These are phyloP conservation scores for Sarcophaga variegata DNA, from an alignment of 2,888 invertebrate species.

Conservation along the genomic window DNA sequence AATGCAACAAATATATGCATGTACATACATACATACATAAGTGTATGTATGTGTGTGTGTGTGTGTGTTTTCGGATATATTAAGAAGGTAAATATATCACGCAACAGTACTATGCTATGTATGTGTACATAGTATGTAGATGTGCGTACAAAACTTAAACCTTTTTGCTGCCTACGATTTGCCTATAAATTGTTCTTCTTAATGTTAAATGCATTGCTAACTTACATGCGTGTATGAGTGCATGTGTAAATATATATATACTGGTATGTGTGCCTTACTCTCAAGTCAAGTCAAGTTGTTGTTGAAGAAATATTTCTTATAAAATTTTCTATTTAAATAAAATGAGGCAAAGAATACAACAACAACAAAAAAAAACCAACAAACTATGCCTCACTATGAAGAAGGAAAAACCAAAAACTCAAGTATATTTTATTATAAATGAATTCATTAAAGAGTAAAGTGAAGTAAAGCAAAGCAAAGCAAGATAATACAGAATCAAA, in stretches of 20 bases:
- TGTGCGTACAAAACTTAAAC: too few species aligned
- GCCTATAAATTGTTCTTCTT: slow-evolving; percentile 1
- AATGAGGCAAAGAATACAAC: not conserved
- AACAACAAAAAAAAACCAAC: too few species aligned
- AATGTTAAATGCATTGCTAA: too few species aligned
- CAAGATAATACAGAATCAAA: too few species aligned
- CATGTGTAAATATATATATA: not conserved
- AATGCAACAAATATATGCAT: slow-evolving; percentile 39
- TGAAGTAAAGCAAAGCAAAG: too few species aligned
- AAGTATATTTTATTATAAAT: too few species aligned
- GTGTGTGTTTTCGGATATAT: not conserved
- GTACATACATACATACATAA: not conserved
- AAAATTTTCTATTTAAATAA: slow-evolving; percentile 16
- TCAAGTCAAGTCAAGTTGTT: slow-evolving; percentile 21
- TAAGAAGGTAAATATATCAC: slow-evolving; percentile 56
- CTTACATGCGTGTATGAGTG: too few species aligned
- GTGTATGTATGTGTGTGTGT: slow-evolving; percentile 10
- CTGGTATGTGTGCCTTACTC: not conserved
- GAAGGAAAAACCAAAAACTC: not conserved
- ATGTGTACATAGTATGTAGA: not conserved
- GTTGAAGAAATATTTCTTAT: slow-evolving; percentile 53
- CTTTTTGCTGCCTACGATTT: not conserved
- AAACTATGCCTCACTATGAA: not conserved
- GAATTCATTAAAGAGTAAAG: too few species aligned
- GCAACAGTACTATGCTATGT: not conserved